Evolutionary conservation across 2,888 invertebrate species (phyloP).

Genomic region (Aphodius sticticus): DNA sequence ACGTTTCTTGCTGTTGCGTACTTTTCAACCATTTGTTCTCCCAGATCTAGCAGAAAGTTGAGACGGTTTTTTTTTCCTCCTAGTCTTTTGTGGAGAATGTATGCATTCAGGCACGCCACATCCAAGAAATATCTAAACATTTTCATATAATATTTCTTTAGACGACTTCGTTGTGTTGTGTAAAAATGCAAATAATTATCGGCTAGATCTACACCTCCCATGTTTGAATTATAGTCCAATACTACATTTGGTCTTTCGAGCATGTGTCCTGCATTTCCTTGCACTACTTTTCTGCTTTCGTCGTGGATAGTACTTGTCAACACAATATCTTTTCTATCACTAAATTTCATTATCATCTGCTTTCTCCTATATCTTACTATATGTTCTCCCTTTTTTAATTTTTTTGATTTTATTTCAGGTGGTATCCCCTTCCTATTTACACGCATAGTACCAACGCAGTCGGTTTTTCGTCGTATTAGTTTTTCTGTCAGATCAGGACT

Average conservation of each 20-base stretch:
- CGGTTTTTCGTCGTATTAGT: conserved; percentile 22
- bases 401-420: conserved; percentile 22
- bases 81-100: conserved; percentile 15
- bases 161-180: conserved; percentile 24
- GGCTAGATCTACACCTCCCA: conserved; percentile 13
- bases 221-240: conserved; percentile 11
- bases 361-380: conserved; percentile 22
- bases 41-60: conserved; percentile 28
- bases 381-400: conserved; percentile 26
- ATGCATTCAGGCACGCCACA: conserved; percentile 27
- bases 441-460: conserved; percentile 28
- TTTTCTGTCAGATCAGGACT: conserved; percentile 12
- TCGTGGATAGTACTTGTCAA: background rate
- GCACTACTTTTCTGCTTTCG: conserved; percentile 6
- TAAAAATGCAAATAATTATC: conserved; percentile 21
- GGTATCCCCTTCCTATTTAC: conserved; percentile 28
- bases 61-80: conserved; percentile 8
- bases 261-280: conserved; percentile 19
- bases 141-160: conserved; percentile 30
- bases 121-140: conserved; percentile 24
- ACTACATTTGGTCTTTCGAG: conserved; percentile 22
- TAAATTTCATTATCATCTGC: conserved; percentile 31
- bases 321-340: conserved; percentile 30
- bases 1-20: conserved; percentile 22
- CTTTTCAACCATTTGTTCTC: conserved; percentile 24